Evolutionary conservation across 1,140 invertebrate species (phyloP).

Genomic region (Lerema accius): DNA sequence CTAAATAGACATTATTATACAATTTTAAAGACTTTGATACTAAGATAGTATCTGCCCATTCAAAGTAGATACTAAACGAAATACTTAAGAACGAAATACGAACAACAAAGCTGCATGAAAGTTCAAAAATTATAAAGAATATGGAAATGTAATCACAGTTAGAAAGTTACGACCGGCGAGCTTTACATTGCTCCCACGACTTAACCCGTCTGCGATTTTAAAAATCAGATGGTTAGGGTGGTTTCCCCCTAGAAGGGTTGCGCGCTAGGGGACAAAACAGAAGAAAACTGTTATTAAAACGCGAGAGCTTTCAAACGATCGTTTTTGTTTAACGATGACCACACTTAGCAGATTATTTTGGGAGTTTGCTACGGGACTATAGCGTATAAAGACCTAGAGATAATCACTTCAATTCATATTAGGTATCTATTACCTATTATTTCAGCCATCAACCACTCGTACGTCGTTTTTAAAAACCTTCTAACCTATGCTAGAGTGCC

Average conservation of each 20-base stretch:
- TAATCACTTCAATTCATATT: no score
- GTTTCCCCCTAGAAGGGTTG: constrained; percentile 50
- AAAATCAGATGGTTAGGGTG: constrained; percentile 66
- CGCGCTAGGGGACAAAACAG: constrained; percentile 55
- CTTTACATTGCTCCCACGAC: constrained; percentile 53
- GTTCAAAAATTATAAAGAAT: constrained; percentile 34
- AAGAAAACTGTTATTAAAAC: constrained; percentile 76
- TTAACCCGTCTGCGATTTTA: constrained; percentile 74
- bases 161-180: constrained; percentile 39
- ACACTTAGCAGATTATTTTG: constrained; percentile 30
- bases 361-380: not conserved
- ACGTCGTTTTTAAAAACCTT: no score
- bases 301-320: constrained; percentile 60
- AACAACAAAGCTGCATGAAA: no score
- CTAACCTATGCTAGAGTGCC: no score
- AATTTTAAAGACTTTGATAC: no score
- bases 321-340: constrained; percentile 47
- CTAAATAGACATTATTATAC: no score
- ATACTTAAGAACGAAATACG: constrained; percentile 1
- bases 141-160: constrained; percentile 43
- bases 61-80: no score
- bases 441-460: no score
- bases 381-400: no score
- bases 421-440: no score
- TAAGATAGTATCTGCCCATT: no score